Base-by-base conservation (phyloP, 1,140 invertebrate species). In the Apocrypta bakeri region DNA sequence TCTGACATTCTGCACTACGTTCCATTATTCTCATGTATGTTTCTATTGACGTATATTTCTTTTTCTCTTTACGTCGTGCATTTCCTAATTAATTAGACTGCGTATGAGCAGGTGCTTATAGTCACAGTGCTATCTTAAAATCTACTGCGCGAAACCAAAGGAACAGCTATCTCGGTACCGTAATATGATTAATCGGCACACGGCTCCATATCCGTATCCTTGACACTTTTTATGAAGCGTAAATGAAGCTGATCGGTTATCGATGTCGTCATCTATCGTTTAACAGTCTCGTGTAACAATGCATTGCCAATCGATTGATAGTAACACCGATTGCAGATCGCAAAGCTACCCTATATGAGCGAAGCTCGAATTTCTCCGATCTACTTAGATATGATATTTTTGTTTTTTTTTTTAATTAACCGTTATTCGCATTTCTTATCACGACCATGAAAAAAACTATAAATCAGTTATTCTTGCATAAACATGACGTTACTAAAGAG, bases 171-270 rank as follows among this genome's bases (percentile, higher is more conserved):
- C 69, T 1, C 40, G 37, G 24, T 8, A 29, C n/a, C 25, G 64
- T 68, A 79, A 74, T 79, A 83, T 79, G 77, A 83, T 79, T 83
- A 79, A 83, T 79, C 72, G 40, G 75, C 40, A 12, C 63, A n/a
- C 66, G 31, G 56, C 42, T 72, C 48, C 69, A 77, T 42, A 82
- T 82, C 31, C 68, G 76, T 79, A 75, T 79, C 82, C 82, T 83
- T 83, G 82, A 79, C 82, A 83, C 82, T 83, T 83, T 83, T 83
- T 42, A 73, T 14, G n/a, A n/a, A n/a, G n/a, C n/a, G n/a, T n/a
- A n/a, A n/a, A n/a, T n/a, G 2, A 17, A 75, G 42, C 61, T 61
- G 76, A 83, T 83, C 33, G 56, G 27, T 79, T 79, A 83, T 68
- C 82, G 77, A 82, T 82, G 75, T 29, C 81, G 75, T 69, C 78